Percentiles rank a stretch among this genome's conserved stretches.
These are phyloP conservation scores for Rhingia campestris DNA, from an alignment of 2,888 invertebrate species.

Conservation along the genomic window DNA sequence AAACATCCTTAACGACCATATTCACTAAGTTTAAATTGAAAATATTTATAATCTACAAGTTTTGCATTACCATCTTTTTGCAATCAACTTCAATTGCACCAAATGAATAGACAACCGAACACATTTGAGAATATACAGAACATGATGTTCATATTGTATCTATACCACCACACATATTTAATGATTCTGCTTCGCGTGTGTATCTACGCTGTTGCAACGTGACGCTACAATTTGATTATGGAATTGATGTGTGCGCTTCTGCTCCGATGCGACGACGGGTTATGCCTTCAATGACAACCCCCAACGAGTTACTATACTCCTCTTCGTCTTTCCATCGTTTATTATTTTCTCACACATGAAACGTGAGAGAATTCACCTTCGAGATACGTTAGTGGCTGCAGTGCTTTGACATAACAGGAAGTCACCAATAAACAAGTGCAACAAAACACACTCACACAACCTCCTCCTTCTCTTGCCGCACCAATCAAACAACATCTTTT, in stretches of 20 bases:
- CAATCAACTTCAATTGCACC: constrained; percentile 14
- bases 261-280: background rate
- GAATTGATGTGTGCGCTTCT: background rate
- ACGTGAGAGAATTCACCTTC: constrained; percentile 51
- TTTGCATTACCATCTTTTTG: constrained; percentile 1
- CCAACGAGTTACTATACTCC: no score
- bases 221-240: constrained; percentile 3
- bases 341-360: constrained; percentile 23
- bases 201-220: constrained; percentile 10
- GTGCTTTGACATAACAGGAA: background rate
- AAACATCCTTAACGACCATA: background rate
- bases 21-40: background rate
- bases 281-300: background rate
- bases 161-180: background rate
- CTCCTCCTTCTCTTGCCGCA: no score
- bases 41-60: background rate
- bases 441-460: background rate
- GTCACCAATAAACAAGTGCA: constrained; percentile 8
- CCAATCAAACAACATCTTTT: background rate
- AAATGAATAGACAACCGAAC: background rate
- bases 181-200: background rate
- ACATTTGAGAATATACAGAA: background rate
- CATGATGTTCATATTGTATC: background rate
- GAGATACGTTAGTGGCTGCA: background rate
- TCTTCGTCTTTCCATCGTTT: constrained; percentile 4